Base-by-base conservation (phyloP, 2,113 vertebrate species). In the Phrynocephalus versicolor region DNA sequence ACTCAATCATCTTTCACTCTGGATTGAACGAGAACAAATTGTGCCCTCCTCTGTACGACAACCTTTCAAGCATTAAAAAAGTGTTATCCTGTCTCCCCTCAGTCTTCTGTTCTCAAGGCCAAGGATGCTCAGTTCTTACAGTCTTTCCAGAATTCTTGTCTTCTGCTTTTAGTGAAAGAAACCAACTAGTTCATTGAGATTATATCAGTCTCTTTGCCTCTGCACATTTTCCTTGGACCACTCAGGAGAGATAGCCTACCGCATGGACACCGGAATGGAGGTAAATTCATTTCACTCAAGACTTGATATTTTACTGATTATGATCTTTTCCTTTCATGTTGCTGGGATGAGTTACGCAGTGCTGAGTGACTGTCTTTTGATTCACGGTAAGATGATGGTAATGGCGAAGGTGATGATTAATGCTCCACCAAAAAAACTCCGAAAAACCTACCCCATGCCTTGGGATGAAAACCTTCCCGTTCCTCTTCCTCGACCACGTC, bases 381-480 rank as follows among this genome's bases (percentile, higher is more conserved):
- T n/a, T n/a, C n/a, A n/a, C n/a, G n/a, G n/a, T n/a, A n/a, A n/a
- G n/a, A n/a, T n/a, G n/a, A n/a, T n/a, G n/a, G n/a, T n/a, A n/a
- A n/a, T n/a, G n/a, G n/a, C n/a, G n/a, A n/a, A n/a, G n/a, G n/a
- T n/a, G n/a, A n/a, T n/a, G 18, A 51, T 37, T 67, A 69, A 41
- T 84, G 87, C 77, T 87, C 76, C 72, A 83, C 85, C 87, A 84
- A 67, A 27, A 87, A 91, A 37, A 25, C 85, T 87, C 7, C 58
- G 57, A 84, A 30, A 90, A 86, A 94, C 97, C 97, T 97, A 99
- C 98, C 98, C 98, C 96, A 99, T 98, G 96, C 97, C 97, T 95
- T 98, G 98, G 83, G 96, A 96, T 94, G 98, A 98, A 96, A 99
- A 98, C 94, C 98, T 97, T 90, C 97, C 98, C 57, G 91, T 92